Evolutionary conservation across 2,113 vertebrate genomes (phyloP).

Genomic region (Bagarius yarrelli): DNA sequence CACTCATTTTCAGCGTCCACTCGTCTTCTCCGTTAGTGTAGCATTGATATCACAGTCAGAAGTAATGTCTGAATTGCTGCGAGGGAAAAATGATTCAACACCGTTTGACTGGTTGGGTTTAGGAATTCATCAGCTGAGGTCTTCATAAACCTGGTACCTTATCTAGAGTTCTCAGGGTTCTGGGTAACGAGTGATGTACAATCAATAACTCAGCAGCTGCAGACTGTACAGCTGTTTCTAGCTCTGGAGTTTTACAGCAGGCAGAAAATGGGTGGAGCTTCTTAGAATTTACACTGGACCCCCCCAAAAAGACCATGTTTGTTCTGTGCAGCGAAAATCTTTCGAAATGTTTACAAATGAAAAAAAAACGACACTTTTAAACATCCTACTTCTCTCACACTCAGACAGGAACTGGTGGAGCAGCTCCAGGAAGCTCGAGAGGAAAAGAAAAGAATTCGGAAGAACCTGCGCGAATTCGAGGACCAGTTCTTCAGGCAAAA

Average conservation of each 20-base stretch:
- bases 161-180: neutral
- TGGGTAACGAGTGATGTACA: neutral
- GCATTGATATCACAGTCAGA: neutral
- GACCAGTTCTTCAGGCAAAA: conserved; percentile 94
- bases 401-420: conserved; percentile 89
- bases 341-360: neutral
- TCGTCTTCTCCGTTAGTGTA: neutral
- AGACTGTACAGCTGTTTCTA: neutral
- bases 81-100: neutral
- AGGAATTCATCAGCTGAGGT: neutral
- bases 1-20: neutral
- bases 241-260: neutral
- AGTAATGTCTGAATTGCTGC: neutral
- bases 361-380: conserved; percentile 13
- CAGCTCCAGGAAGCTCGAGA: conserved; percentile 93
- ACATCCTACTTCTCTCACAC: conserved; percentile 1
- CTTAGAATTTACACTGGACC: neutral
- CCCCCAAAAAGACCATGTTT: too few relatives aligned
- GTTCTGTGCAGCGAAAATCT: neutral
- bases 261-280: too few relatives aligned
- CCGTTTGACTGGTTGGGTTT: neutral
- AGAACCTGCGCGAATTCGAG: conserved; percentile 94
- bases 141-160: neutral
- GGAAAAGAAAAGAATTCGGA: conserved; percentile 92
- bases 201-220: neutral